Evolutionary conservation across 2,888 invertebrate species (phyloP).

Genomic region (Brachyptera risi): DNA sequence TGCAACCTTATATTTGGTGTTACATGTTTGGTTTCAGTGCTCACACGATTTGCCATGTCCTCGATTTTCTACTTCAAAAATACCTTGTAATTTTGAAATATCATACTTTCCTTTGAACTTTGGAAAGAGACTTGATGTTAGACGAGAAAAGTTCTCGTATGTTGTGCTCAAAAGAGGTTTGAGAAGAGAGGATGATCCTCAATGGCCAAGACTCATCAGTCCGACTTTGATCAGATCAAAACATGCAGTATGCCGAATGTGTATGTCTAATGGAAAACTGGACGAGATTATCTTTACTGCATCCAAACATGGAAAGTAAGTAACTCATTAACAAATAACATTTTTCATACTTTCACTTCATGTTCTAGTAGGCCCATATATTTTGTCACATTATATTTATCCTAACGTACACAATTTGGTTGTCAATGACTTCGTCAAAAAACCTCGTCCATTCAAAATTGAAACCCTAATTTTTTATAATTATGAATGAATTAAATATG

Average conservation of each 20-base stretch:
- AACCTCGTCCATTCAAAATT: too few relatives aligned
- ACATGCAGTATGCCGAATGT: slow-evolving; percentile 74
- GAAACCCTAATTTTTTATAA: too few relatives aligned
- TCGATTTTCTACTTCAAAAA: slow-evolving; percentile 56
- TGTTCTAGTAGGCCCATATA: too few relatives aligned
- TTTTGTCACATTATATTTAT: too few relatives aligned
- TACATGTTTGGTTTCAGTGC: slow-evolving; percentile 61
- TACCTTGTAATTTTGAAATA: slow-evolving; percentile 75
- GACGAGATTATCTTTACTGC: slow-evolving; percentile 73
- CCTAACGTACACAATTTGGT: too few relatives aligned
- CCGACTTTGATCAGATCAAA: slow-evolving; percentile 64
- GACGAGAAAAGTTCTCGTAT: slow-evolving; percentile 67
- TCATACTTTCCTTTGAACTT: slow-evolving; percentile 53
- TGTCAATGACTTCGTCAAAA: too few relatives aligned
- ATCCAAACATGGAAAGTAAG: slow-evolving; percentile 68
- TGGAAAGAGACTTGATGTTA: slow-evolving; percentile 45
- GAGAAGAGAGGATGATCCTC: slow-evolving; percentile 48
- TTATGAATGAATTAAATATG: too few relatives aligned
- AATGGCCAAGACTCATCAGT: slow-evolving; percentile 78
- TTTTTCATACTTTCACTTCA: too few relatives aligned
- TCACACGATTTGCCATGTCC: slow-evolving; percentile 81
- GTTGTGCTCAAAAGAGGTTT: slow-evolving; percentile 76
- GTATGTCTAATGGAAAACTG: slow-evolving; percentile 68
- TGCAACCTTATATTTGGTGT: too few relatives aligned
- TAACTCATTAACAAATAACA: too few relatives aligned